Evolutionary conservation across 2,113 vertebrate species (phyloP).

Genomic region (Psephotus haematonotus): DNA sequence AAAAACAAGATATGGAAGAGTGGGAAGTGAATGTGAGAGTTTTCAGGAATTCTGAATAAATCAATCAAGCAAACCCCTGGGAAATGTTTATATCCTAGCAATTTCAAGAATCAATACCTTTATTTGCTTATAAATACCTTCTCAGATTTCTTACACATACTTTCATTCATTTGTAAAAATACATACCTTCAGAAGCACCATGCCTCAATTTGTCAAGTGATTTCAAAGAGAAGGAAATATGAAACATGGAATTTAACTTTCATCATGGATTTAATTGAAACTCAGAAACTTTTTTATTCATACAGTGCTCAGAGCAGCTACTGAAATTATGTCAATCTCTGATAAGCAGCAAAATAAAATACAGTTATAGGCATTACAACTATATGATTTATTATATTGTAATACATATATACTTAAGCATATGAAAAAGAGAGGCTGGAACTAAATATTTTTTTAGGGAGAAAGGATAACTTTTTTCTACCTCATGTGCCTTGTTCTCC

Average conservation of each 20-base stretch:
- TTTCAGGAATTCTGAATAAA: not conserved
- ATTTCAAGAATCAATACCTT: not conserved
- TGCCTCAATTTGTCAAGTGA: not conserved
- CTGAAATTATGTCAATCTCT: not conserved
- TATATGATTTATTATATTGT: not conserved
- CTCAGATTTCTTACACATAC: not conserved
- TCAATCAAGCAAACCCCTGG: not conserved
- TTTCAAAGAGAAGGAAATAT: not conserved
- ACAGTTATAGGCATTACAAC: not conserved
- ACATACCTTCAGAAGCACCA: not conserved
- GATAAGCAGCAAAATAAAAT: not conserved
- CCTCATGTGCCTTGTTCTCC: not conserved
- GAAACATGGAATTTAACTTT: not conserved
- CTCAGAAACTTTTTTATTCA: not conserved
- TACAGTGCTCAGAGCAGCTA: not conserved
- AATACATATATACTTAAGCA: not conserved
- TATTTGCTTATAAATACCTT: not conserved
- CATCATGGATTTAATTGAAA: not conserved
- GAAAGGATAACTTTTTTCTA: not conserved
- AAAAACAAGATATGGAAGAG: not conserved
- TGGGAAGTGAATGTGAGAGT: not conserved
- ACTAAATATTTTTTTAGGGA: not conserved
- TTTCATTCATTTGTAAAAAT: not conserved
- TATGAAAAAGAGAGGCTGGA: not conserved
- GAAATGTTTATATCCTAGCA: not conserved